Evolutionary conservation across 2,797 vertebrate genomes (phyloP).

Genomic region (Euphonia xanthogaster): DNA sequence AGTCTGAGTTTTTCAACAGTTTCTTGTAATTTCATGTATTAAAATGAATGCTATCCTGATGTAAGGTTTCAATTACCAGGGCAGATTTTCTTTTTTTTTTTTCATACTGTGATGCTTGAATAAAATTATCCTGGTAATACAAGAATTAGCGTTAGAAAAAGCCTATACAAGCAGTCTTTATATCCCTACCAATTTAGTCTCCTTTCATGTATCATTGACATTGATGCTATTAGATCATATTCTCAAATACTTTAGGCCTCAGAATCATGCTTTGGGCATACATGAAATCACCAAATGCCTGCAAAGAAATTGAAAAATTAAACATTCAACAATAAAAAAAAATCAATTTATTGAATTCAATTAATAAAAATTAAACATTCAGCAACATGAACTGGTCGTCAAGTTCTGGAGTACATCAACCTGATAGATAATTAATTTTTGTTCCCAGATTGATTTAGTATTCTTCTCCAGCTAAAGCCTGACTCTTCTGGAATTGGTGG

Average conservation of each 20-base stretch:
- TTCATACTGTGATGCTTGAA: constrained; percentile 11
- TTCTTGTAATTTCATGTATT: constrained; percentile 9
- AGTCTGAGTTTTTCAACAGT: constrained; percentile 47
- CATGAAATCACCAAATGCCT: not conserved
- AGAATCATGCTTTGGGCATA: not conserved
- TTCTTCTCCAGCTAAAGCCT: not conserved
- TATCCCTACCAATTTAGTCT: not conserved
- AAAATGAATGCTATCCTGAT: not conserved
- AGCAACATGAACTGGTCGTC: not conserved
- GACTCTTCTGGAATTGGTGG: not conserved
- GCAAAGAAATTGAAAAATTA: constrained; percentile 1
- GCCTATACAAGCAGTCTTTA: not conserved
- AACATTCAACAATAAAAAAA: not conserved
- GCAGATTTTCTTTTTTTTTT: constrained; percentile 8
- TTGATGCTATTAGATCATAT: not conserved
- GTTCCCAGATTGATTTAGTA: not conserved
- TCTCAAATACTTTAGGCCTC: not conserved
- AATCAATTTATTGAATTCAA: not conserved
- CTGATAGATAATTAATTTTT: not conserved
- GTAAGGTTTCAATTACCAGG: constrained; percentile 23
- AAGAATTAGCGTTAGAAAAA: not conserved
- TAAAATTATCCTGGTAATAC: constrained; percentile 6
- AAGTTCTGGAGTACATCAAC: not conserved
- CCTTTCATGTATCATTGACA: not conserved
- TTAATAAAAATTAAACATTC: not conserved